Conservation (phyloP, 2,113 vertebrate genomes). For the Chloropsis hardwickii region DNA sequence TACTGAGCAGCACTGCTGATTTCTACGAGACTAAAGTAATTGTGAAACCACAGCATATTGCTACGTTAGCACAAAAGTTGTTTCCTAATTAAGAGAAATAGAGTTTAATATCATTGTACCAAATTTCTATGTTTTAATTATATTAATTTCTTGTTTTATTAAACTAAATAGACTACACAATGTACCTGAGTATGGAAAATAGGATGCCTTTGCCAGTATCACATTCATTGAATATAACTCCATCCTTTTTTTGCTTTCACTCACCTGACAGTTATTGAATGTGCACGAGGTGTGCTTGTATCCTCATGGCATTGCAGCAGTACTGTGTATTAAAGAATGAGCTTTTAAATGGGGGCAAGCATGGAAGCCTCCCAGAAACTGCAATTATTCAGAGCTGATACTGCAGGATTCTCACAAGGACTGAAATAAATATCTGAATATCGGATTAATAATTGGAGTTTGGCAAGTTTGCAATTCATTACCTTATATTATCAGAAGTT, state of each 20-base stretch:
- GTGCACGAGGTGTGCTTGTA: background rate
- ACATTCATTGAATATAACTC: background rate
- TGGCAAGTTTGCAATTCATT: conserved; percentile 23
- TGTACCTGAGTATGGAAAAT: background rate
- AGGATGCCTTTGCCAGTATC: background rate
- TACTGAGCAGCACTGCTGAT: background rate
- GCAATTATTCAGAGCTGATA: conserved; percentile 59
- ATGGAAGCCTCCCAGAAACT: conserved; percentile 16
- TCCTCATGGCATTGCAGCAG: background rate
- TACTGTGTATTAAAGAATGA: conserved; percentile 4
- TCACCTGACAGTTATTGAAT: conserved; percentile 28
- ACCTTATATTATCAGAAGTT: conserved; percentile 10
- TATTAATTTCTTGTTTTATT: background rate
- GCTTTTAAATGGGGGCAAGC: conserved; percentile 29
- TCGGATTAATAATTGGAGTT: conserved; percentile 61
- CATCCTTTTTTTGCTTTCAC: background rate
- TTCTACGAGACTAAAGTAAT: background rate
- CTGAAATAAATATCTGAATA: conserved; percentile 62
- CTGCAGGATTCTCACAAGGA: conserved; percentile 42
- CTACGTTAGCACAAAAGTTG: background rate
- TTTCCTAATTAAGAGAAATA: background rate
- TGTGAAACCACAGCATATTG: background rate
- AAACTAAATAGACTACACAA: background rate
- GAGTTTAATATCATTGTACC: background rate
- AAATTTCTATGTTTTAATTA: background rate